phyloP scores from a whole-genome alignment of 2,797 vertebrate genomes.

The Prunella strophiata region DNA sequence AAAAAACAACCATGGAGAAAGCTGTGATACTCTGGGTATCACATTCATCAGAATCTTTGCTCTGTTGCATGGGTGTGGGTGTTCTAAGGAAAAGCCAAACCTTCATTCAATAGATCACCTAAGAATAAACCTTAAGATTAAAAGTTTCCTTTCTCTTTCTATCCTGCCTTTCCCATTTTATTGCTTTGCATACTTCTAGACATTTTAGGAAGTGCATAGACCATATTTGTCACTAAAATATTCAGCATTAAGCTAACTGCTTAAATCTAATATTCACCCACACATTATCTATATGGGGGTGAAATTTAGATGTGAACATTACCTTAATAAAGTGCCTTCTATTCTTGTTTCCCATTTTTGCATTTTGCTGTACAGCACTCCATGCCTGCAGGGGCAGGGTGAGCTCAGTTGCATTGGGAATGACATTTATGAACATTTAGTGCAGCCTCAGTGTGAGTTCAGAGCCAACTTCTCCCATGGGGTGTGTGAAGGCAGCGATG shows the following conservation, averaged over 20 bases:
- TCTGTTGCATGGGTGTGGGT: constrained; percentile 2
- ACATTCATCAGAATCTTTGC: constrained; percentile 15
- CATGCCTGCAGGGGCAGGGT: background rate
- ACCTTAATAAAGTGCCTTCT: constrained; percentile 58
- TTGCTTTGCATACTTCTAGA: constrained; percentile 5
- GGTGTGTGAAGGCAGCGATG: background rate
- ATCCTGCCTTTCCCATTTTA: background rate
- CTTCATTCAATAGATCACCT: constrained; percentile 35
- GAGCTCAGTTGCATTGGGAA: background rate
- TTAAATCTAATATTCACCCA: constrained; percentile 48
- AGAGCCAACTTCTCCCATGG: background rate
- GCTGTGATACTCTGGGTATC: constrained; percentile 7
- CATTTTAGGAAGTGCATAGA: constrained; percentile 47
- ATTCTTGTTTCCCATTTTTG: constrained; percentile 7
- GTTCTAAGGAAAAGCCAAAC: constrained; percentile 23
- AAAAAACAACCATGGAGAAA: constrained; percentile 21
- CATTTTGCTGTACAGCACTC: constrained; percentile 17
- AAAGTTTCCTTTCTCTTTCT: constrained; percentile 48
- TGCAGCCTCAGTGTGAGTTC: background rate
- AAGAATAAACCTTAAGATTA: constrained; percentile 19
- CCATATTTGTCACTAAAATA: constrained; percentile 47
- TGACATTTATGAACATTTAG: background rate
- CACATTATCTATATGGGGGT: constrained; percentile 39
- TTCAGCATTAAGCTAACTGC: constrained; percentile 54
- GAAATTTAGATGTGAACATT: constrained; percentile 63